Evolutionary conservation across 2,113 vertebrate genomes (phyloP).

Genomic region (Epinephelus fuscoguttatus): DNA sequence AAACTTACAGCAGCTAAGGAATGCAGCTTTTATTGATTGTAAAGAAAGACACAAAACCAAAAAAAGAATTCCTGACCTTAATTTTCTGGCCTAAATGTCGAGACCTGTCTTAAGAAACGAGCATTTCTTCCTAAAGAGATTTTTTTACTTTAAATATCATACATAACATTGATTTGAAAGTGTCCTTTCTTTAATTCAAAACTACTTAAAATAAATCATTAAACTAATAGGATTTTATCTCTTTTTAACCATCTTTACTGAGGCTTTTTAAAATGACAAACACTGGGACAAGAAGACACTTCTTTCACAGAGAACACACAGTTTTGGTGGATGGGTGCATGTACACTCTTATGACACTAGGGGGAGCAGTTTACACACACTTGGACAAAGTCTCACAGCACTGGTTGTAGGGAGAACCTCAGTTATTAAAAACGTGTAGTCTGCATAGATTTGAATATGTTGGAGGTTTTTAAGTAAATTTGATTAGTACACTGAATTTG

Average conservation of each 20-base stretch:
- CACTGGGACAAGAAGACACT: not conserved
- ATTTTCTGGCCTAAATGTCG: not conserved
- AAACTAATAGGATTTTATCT: not conserved
- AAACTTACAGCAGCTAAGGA: not conserved
- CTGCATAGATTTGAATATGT: not conserved
- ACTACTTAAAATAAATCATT: not conserved
- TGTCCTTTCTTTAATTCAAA: not conserved
- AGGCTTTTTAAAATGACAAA: not conserved
- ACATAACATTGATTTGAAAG: not conserved
- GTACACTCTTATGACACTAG: slow-evolving; percentile 38
- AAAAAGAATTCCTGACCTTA: not conserved
- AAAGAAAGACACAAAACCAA: not conserved
- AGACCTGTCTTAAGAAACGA: not conserved
- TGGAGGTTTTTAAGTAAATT: not conserved
- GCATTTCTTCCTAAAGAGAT: not conserved
- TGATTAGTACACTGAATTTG: not conserved
- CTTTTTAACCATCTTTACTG: not conserved
- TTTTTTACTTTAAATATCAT: not conserved
- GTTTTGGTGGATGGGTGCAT: slow-evolving; percentile 15
- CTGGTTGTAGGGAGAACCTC: fast-evolving
- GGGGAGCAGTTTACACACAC: slow-evolving; percentile 64
- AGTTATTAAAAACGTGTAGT: no score
- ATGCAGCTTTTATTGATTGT: not conserved
- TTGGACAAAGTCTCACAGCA: not conserved
- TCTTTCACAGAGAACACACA: not conserved